Evolutionary conservation across 1,140 invertebrate genomes (phyloP), one percentile per base, ranked within the genome.

Genomic region (Maniola jurtina): DNA sequence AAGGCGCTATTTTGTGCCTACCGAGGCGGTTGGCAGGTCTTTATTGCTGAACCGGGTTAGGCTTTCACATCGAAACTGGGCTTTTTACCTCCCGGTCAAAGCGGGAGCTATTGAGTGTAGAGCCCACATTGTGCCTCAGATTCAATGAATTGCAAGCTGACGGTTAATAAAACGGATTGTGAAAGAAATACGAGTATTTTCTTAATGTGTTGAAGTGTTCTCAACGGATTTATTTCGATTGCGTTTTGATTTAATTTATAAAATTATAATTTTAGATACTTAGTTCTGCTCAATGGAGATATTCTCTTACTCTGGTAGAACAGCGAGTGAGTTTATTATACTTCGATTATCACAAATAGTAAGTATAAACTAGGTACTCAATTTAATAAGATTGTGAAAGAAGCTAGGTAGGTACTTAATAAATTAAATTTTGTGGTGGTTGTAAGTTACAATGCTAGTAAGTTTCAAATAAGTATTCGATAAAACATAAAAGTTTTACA

Each of bases 31-130:
- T 55, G 55, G 55, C 55, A 8, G 34, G 50, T 66, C 50, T 66
- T 66, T 66, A 66, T 66, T 66, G 33, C 59, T 47, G 59, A 77
- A 74, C 73, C 75, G 72, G 70, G 79, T 81, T 75, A 79, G 73
- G 75, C 78, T 80, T 80, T 82, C 76, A 77, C 75, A 67, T 69
- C 64, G 61, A 70, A 79, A 78, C 73, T 75, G 73, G 68, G 72
- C 71, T 83, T 81, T 75, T 77, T 80, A 75, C 64, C 70, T 75
- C 75, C 74, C 64, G 56, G 65, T 79, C 72, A 64, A 73, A 68
- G 73, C 68, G 66, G 58, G 64, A 73, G 75, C 76, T 77, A 81
- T 84, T 82, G 78, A 87, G 74, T 68, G 66, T 78, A 60, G 60
- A 63, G 68, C 70, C 56, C 70, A 77, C 68, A 79, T 75, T 78